A percentile compares a stretch with the other conserved stretches of the same genome.
Conservation (phyloP, 2,113 vertebrate genomes). For the Atractosteus spatula region DNA sequence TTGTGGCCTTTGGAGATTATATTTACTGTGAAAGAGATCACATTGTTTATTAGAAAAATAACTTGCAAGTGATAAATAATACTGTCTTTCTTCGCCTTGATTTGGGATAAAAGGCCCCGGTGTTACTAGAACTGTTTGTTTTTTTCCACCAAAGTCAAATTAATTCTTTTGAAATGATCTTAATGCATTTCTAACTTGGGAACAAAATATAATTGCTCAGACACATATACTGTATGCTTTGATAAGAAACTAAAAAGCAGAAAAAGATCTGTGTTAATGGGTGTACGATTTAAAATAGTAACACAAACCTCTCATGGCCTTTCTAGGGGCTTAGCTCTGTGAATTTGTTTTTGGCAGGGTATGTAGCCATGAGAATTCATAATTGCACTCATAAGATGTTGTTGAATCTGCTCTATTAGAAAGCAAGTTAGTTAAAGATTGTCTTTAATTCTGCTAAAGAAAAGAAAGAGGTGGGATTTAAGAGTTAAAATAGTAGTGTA, state of each 20-base stretch:
- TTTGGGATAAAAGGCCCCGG: conserved; percentile 20
- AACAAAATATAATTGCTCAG: conserved; percentile 35
- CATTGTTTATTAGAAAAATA: conserved; percentile 36
- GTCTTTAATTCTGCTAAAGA: too few relatives aligned
- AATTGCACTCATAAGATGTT: conserved; percentile 46
- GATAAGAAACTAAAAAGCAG: conserved; percentile 12
- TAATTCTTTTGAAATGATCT: conserved; percentile 39
- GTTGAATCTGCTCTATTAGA: conserved; percentile 32
- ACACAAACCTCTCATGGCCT: neutral
- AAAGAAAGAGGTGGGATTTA: too few relatives aligned
- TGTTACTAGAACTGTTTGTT: neutral
- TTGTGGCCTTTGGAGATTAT: conserved; percentile 26
- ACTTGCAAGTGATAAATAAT: conserved; percentile 16
- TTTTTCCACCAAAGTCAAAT: conserved; percentile 32
- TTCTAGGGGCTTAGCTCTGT: conserved; percentile 31
- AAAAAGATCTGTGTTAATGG: neutral
- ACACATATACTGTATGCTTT: conserved; percentile 30
- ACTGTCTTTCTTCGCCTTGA: conserved; percentile 28
- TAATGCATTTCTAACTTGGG: conserved; percentile 43
- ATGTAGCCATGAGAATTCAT: conserved; percentile 28
- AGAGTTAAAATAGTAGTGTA: too few relatives aligned
- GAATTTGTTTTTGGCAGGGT: conserved; percentile 32
- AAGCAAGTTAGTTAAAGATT: too few relatives aligned
- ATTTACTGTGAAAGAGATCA: conserved; percentile 31
- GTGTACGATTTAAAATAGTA: neutral